Base-by-base conservation (phyloP, 2,797 vertebrate genomes). In the Molossus alvarezi region DNA sequence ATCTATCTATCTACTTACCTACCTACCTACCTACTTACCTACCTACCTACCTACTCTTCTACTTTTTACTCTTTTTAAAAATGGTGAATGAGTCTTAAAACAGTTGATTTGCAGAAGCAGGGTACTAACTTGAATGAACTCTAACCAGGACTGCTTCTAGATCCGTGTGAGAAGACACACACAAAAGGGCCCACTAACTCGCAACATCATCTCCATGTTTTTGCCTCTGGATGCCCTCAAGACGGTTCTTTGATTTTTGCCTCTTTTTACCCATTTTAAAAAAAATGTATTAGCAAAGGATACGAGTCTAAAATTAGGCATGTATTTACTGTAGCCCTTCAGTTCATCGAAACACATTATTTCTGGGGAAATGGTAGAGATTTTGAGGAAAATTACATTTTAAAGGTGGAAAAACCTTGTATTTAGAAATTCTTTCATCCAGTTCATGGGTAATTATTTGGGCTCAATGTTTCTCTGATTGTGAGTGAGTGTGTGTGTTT, bases 101-200 rank as follows among this genome's bases (percentile, higher is more conserved):
- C 65, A 75, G 64, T 95, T 96, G 86, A 57, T 94, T 95, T 93
- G 81, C 55, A 90, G 83, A 95, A 92, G 64, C 76, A 69, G 89
- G 88, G 55, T 83, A 48, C 95, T 95, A 91, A 91, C 90, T 96
- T 96, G 95, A 97, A 98, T 97, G 97, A 97, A 97, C 96, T 97
- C 93, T 96, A 97, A 94, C 94, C 67, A 76, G 93, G 84, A 64
- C 89, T 91, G 88, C 95, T 95, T 91, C 60, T 93, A 91, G 64
- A 83, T 85, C 58, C 77, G 13, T 84, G 86, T 96, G 88, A 96
- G 88, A 96, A 96, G 86, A 97, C 96, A 96, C 89, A 92, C 96
- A 95, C 83, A 97, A 97, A 95, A 4, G 41, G 95, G 91, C 73
- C 97, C 97, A 97, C 97, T 97, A 96, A 97, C 95, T 97, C 95